These are phyloP conservation scores for Emydoidea blandingii DNA, from an alignment of 2,797 vertebrate species.

Conservation along the genomic window DNA sequence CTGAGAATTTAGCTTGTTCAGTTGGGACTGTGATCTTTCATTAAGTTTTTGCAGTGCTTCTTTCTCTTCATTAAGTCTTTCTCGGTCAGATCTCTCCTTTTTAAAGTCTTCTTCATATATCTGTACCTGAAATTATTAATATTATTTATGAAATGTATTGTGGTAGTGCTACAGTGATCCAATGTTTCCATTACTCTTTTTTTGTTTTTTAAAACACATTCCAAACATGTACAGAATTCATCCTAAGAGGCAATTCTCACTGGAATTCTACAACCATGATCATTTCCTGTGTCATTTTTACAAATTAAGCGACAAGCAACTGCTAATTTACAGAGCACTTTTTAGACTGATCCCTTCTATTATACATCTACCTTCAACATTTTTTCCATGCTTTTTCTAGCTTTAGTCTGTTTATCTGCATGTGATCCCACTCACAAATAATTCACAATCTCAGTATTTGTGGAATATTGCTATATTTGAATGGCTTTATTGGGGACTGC, in stretches of 20 bases:
- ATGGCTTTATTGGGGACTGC: not conserved
- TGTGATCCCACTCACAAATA: not conserved
- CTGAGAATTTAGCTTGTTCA: conserved; percentile 75
- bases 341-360: not conserved
- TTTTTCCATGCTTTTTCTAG: not conserved
- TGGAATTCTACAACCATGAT: not conserved
- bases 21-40: conserved; percentile 61
- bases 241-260: not conserved
- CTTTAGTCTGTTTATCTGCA: not conserved
- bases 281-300: rapidly evolving
- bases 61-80: conserved; percentile 82
- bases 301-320: not conserved
- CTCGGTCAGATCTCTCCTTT: conserved; percentile 81
- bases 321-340: not conserved
- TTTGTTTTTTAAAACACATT: not conserved
- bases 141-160: not conserved
- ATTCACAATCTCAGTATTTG: not conserved
- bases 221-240: not conserved
- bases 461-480: not conserved
- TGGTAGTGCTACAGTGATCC: not conserved
- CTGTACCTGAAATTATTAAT: conserved; percentile 72
- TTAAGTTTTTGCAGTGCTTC: conserved; percentile 73
- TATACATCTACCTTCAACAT: not conserved
- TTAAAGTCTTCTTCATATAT: conserved; percentile 85
- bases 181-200: not conserved